Evolutionary conservation across 2,888 invertebrate species (phyloP).

Genomic region (Sturmia bella): DNA sequence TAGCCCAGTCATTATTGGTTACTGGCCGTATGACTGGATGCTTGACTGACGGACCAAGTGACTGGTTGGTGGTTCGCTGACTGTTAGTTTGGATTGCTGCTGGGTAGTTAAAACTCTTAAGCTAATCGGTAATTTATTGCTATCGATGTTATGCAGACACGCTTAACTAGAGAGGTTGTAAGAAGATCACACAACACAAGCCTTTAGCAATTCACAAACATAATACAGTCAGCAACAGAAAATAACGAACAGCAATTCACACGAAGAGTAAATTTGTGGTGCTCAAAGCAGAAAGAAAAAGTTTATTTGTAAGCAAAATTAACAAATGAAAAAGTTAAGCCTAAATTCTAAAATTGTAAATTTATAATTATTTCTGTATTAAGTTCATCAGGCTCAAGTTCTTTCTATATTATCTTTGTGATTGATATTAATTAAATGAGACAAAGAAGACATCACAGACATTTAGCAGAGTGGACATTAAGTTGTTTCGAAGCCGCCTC

Average conservation of each 20-base stretch:
- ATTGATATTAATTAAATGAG: too few species aligned
- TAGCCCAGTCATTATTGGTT: conserved; percentile 18
- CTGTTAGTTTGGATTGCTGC: conserved; percentile 15
- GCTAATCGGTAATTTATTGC: conserved; percentile 80
- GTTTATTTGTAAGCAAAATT: too few species aligned
- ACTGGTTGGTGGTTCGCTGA: background rate
- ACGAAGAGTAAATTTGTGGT: background rate
- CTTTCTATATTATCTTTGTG: too few species aligned
- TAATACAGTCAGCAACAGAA: conserved; percentile 36
- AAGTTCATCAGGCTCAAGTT: too few species aligned
- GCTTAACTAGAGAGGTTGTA: conserved; percentile 61
- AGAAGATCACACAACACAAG: conserved; percentile 34
- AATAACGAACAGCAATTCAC: background rate
- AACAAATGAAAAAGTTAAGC: too few species aligned
- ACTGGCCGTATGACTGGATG: conserved; percentile 2
- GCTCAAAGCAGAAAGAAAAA: background rate
- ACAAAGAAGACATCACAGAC: too few species aligned
- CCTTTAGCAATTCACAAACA: background rate
- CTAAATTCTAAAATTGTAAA: too few species aligned
- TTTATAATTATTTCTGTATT: too few species aligned
- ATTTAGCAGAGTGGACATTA: too few species aligned
- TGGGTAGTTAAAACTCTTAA: conserved; percentile 67
- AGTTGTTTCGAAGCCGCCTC: too few species aligned
- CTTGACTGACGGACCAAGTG: background rate
- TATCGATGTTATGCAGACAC: conserved; percentile 73